Evolutionary conservation across 2,797 vertebrate species (phyloP).

Genomic region (Pempheris klunzingeri): DNA sequence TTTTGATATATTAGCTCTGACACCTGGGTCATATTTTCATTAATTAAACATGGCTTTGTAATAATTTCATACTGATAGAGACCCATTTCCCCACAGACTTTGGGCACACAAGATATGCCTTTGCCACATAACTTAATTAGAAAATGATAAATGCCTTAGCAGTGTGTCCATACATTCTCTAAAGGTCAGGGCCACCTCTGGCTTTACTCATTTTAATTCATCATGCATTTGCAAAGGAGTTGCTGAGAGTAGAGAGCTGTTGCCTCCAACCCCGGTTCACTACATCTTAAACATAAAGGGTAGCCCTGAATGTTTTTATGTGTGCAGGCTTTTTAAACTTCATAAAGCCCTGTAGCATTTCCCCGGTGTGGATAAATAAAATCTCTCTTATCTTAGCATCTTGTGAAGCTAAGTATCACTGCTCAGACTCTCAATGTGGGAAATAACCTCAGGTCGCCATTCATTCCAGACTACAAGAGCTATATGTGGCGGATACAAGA

Average conservation of each 20-base stretch:
- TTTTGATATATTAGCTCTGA: constrained; percentile 78
- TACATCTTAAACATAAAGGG: constrained; percentile 19
- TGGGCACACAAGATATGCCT: constrained; percentile 72
- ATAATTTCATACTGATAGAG: constrained; percentile 73
- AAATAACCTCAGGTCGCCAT: constrained; percentile 55
- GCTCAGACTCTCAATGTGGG: constrained; percentile 43
- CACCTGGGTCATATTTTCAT: constrained; percentile 79
- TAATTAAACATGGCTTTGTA: constrained; percentile 80
- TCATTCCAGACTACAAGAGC: constrained; percentile 58
- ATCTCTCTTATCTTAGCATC: too few species aligned
- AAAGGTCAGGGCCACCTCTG: constrained; percentile 70
- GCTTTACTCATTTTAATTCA: constrained; percentile 64
- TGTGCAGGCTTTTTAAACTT: not conserved
- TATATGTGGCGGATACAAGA: constrained; percentile 27
- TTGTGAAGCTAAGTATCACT: constrained; percentile 21
- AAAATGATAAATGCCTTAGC: constrained; percentile 79
- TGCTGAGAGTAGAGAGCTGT: constrained; percentile 9
- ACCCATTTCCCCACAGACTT: constrained; percentile 67
- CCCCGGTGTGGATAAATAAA: too few species aligned
- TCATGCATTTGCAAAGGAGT: constrained; percentile 34
- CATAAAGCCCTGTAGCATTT: not conserved
- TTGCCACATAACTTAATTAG: constrained; percentile 80
- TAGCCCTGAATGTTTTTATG: constrained; percentile 14
- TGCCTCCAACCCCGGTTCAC: constrained; percentile 14
- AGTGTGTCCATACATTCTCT: constrained; percentile 63